Base-by-base conservation (phyloP, 2,113 vertebrate genomes). In the Anas platyrhynchos region DNA sequence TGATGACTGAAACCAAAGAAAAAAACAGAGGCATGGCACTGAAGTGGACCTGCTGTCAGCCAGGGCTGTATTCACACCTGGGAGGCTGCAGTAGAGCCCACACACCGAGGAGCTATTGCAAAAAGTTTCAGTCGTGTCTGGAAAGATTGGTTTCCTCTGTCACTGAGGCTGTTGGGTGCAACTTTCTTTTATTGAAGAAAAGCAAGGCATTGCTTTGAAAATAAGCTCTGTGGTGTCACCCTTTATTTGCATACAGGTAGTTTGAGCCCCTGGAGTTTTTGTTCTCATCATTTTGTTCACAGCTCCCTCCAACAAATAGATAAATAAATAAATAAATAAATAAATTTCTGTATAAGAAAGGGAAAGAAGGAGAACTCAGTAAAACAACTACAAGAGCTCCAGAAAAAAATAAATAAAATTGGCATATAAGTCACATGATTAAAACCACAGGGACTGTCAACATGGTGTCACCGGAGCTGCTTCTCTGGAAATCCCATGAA, bases 161-260 rank as follows among this genome's bases (percentile, higher is more conserved):
- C 18, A 0, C 21, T 79, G 74, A 62, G 31, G 46, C 9, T 91
- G 87, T 48, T 0, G 1, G 27, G 38, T 79, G 31, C 74, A 89
- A 94, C 87, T 85, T 84, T 85, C 58, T 73, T 91, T 66, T 91
- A 94, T 77, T 79, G 87, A 94, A 43, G 62, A 90, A 83, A 84
- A 92, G 38, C 32, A 68, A 75, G 72, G 25, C 67, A 67, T 46
- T 86, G 68, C 82, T 89, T 94, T 95, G 78, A 91, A 95, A 89
- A 71, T 87, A 66, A 88, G 55, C 41, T 76, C 41, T 80, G 38
- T 63, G 62, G 69, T 76, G n/a, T 34, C 80, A 62, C 32, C 36
- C 46, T 77, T 77, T 85, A 71, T 95, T 95, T 90, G 83, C 65
- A 86, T 50, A 44, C 2, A 77, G 36, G 50, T 86, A 87, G 88